phyloP scores from a whole-genome alignment of 2,797 vertebrate genomes.

The Liparis tanakae region DNA sequence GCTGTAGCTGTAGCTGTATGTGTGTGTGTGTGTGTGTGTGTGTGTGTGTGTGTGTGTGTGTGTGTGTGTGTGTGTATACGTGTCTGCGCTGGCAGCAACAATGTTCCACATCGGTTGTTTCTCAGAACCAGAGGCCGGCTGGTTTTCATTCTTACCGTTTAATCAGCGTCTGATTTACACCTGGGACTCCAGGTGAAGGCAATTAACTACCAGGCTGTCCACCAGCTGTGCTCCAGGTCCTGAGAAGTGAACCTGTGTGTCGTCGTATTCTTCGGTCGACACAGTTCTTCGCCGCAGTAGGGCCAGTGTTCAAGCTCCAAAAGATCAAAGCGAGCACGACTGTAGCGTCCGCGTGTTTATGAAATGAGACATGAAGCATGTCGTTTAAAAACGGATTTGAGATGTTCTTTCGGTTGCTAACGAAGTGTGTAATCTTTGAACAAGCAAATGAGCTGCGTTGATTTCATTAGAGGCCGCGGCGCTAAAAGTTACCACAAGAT shows the following conservation, averaged over 20 bases:
- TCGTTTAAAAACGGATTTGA: constrained; percentile 49
- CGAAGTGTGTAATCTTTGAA: constrained; percentile 66
- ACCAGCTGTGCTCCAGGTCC: constrained; percentile 9
- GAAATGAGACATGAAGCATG: constrained; percentile 53
- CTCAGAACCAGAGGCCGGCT: constrained; percentile 31
- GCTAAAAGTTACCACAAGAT: constrained; percentile 42
- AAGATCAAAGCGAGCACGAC: constrained; percentile 45
- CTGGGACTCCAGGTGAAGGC: constrained; percentile 54
- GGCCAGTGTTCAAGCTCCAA: constrained; percentile 23
- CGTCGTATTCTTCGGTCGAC: constrained; percentile 4
- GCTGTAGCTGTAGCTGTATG: too few species aligned
- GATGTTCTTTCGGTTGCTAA: constrained; percentile 64
- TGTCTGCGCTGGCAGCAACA: constrained; percentile 1
- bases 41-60: too few species aligned
- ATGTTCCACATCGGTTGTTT: constrained; percentile 27
- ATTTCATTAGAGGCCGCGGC: constrained; percentile 53
- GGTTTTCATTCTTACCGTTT: constrained; percentile 53
- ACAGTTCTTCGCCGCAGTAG: constrained; percentile 21
- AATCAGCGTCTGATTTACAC: constrained; percentile 58
- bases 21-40: too few species aligned
- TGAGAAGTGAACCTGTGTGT: constrained; percentile 12
- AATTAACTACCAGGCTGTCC: constrained; percentile 37
- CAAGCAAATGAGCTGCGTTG: constrained; percentile 63
- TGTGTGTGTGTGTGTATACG: background rate
- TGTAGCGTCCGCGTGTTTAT: constrained; percentile 46